These are phyloP conservation scores for Serripes groenlandicus DNA, from an alignment of 2,888 invertebrate genomes.

Conservation along the genomic window DNA sequence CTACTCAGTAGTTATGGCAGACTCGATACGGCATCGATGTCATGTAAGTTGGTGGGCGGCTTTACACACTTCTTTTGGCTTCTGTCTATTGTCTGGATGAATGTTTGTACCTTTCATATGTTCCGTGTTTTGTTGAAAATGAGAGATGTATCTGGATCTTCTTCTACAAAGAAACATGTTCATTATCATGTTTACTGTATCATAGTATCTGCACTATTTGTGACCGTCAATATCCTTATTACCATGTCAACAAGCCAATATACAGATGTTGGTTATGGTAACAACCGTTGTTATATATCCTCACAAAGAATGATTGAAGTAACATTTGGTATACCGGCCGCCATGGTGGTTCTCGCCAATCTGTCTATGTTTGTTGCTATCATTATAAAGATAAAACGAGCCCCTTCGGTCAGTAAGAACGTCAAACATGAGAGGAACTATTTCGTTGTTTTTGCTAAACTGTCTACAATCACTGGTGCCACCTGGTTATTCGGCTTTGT, in stretches of 20 bases:
- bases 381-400: constrained; percentile 21
- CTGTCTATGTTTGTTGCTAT: constrained; percentile 34
- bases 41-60: constrained; percentile 31
- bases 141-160: neutral
- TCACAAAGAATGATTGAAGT: constrained; percentile 25
- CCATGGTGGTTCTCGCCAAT: constrained; percentile 38
- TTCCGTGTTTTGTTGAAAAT: constrained; percentile 38
- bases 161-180: neutral
- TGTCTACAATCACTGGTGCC: constrained; percentile 48
- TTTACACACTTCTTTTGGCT: constrained; percentile 51
- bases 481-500: constrained; percentile 58
- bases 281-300: constrained; percentile 44
- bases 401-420: constrained; percentile 7
- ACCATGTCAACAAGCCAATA: neutral
- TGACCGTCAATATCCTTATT: constrained; percentile 24
- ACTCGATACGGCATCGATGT: neutral
- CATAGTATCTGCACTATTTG: constrained; percentile 20
- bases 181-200: constrained; percentile 24
- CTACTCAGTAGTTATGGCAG: constrained; percentile 10
- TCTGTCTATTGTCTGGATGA: constrained; percentile 33
- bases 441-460: constrained; percentile 41
- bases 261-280: constrained; percentile 46
- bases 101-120: constrained; percentile 51
- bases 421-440: constrained; percentile 35
- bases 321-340: constrained; percentile 48